Conservation (phyloP, 2,113 vertebrate genomes). For the Alexandromys fortis region DNA sequence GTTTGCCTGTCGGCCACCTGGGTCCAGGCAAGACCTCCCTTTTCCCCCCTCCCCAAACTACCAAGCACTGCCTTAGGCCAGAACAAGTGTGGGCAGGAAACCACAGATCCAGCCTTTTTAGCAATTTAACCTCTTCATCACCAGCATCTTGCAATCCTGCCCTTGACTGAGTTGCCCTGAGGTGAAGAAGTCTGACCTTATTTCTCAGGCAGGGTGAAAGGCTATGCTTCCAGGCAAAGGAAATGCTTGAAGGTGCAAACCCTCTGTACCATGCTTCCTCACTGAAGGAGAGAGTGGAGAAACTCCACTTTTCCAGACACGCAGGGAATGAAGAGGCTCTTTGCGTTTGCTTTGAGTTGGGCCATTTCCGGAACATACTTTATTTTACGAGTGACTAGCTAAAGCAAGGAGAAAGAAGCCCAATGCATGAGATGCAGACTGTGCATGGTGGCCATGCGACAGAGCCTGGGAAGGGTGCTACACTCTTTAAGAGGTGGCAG, state of each 20-base stretch:
- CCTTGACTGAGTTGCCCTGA: not conserved
- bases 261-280: not conserved
- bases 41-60: constrained; percentile 81
- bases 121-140: constrained; percentile 84
- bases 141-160: constrained; percentile 18
- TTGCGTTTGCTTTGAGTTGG: not conserved
- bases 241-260: not conserved
- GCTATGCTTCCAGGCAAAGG: accelerated
- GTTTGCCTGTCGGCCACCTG: constrained; percentile 91
- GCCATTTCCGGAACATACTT: not conserved
- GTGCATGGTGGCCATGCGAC: constrained; percentile 77
- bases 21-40: constrained; percentile 85
- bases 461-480: constrained; percentile 76
- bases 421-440: constrained; percentile 81
- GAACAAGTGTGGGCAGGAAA: constrained; percentile 89
- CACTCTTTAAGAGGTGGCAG: constrained; percentile 80
- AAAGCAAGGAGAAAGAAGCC: constrained; percentile 48
- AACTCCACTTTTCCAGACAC: not conserved
- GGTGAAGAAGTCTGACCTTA: not conserved
- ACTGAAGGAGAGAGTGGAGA: not conserved
- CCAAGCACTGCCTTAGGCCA: constrained; percentile 88
- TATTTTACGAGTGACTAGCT: not conserved
- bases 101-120: constrained; percentile 71
- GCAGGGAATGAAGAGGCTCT: constrained; percentile 19
- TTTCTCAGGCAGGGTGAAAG: not conserved